Evolutionary conservation across 2,888 invertebrate species (phyloP), one percentile per base, ranked within the genome.

Genomic region (Catocala fraxini): DNA sequence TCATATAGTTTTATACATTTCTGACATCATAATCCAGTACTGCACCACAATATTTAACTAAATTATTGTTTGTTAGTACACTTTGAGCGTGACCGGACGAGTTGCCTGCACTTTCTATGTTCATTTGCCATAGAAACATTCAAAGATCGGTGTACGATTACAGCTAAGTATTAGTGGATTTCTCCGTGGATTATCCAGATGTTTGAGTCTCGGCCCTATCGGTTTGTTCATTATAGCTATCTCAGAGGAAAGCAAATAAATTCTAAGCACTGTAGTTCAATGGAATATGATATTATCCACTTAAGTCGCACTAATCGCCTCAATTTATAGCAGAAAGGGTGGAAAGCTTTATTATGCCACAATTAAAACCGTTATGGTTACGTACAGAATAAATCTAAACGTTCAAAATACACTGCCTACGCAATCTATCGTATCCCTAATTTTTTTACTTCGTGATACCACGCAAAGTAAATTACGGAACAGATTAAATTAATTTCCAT

Each of bases 181-280:
- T 73, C 72, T 59, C 74, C 45, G 56, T 33, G 64, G 45, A 74
- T 73, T 73, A 73, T 61, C 66, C 51, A 70, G 73, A 70, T 65
- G 63, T 70, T 13, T 45, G 12, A 45, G 6, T 4, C 9, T 25
- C 9, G 47, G 47, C 47, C 48, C 48, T 48, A 25, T 48, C 48
- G 6, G 10, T 6, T 15, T 15, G 45, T 33, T 48, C 11, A 3
- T 33, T 33, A 10, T 25, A 25, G 25, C 3, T 39, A 39, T 7
- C 35, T 39, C 6, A 39, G 35, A 39, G 35, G 9, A 39, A 39
- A 39, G 35, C 35, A 39, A 39, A 39, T 39, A 39, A 39, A 39
- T 39, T 9, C 35, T 9, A 9, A 39, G 35, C 35, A 7, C 35
- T 9, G 9, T 9, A 46, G 5, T 46, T 15, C 45, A 13, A 46